Evolutionary conservation across 1,140 invertebrate genomes (phyloP).

Genomic region (Neodiprion pinetum): DNA sequence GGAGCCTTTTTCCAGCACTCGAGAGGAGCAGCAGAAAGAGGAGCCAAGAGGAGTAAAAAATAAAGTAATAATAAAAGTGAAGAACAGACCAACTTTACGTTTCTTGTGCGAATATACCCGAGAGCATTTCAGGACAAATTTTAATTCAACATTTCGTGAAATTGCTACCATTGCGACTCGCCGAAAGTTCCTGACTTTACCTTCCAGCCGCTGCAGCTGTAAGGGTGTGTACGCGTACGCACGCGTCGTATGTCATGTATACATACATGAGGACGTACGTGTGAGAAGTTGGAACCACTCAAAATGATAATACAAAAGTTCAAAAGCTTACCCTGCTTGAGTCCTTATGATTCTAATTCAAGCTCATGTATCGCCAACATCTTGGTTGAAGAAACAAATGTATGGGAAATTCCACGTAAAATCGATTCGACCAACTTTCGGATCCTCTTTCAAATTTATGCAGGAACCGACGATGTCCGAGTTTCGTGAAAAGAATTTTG

Average conservation of each 20-base stretch:
- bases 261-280: not conserved
- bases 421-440: no score
- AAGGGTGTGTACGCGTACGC: not conserved
- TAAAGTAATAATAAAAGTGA: not conserved
- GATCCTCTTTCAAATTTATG: no score
- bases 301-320: slow-evolving; percentile 20
- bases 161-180: not conserved
- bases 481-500: no score
- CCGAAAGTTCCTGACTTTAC: not conserved
- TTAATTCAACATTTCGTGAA: slow-evolving; percentile 3
- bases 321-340: not conserved
- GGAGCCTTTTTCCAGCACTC: no score
- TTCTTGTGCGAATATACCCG: not conserved
- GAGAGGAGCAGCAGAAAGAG: no score
- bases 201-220: not conserved
- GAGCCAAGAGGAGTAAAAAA: not conserved
- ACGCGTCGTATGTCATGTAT: not conserved
- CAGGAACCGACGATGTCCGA: no score
- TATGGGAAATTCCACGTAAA: no score
- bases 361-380: not conserved
- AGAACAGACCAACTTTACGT: not conserved
- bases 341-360: not conserved
- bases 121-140: not conserved
- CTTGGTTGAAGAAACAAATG: not conserved
- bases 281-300: slow-evolving; percentile 10